Conservation (phyloP, 2,888 invertebrate genomes). For the Tanytarsus gracilentus region DNA sequence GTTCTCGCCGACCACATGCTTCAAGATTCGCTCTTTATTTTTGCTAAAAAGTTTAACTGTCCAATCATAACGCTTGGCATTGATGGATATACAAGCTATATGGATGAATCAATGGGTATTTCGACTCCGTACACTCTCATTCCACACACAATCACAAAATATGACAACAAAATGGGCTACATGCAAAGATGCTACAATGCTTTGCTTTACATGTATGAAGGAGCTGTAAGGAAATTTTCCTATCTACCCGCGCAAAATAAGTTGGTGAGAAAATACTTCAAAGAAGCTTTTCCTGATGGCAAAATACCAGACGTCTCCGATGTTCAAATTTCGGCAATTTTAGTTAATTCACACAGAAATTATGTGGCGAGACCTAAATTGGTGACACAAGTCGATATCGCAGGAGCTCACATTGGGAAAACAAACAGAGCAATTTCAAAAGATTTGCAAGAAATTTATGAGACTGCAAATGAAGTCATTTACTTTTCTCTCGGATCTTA, state of each 20-base stretch:
- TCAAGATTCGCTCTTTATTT: slow-evolving; percentile 43
- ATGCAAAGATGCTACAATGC: slow-evolving; percentile 40
- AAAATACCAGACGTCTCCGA: neutral
- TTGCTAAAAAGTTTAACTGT: slow-evolving; percentile 42
- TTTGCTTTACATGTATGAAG: slow-evolving; percentile 38
- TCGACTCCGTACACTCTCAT: slow-evolving; percentile 41
- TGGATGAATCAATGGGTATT: slow-evolving; percentile 42
- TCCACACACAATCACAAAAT: slow-evolving; percentile 36
- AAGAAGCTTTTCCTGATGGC: slow-evolving; percentile 14
- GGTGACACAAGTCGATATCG: slow-evolving; percentile 13
- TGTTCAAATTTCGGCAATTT: slow-evolving; percentile 1
- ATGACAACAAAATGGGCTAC: slow-evolving; percentile 42
- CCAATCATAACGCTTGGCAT: slow-evolving; percentile 39
- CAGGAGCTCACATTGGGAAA: slow-evolving; percentile 13
- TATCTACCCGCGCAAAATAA: slow-evolving; percentile 41
- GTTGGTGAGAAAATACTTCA: slow-evolving; percentile 39
- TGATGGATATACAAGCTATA: slow-evolving; percentile 40
- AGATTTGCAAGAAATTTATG: slow-evolving; percentile 40
- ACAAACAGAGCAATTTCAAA: neutral
- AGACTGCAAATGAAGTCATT: slow-evolving; percentile 42
- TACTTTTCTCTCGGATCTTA: slow-evolving; percentile 46
- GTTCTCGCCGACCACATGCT: slow-evolving; percentile 43
- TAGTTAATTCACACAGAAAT: neutral
- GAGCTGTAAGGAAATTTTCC: slow-evolving; percentile 37
- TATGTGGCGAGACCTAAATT: slow-evolving; percentile 13